Evolutionary conservation across 2,888 invertebrate genomes (phyloP), one percentile per base, ranked within the genome.

Genomic region (Ormia ochracea): DNA sequence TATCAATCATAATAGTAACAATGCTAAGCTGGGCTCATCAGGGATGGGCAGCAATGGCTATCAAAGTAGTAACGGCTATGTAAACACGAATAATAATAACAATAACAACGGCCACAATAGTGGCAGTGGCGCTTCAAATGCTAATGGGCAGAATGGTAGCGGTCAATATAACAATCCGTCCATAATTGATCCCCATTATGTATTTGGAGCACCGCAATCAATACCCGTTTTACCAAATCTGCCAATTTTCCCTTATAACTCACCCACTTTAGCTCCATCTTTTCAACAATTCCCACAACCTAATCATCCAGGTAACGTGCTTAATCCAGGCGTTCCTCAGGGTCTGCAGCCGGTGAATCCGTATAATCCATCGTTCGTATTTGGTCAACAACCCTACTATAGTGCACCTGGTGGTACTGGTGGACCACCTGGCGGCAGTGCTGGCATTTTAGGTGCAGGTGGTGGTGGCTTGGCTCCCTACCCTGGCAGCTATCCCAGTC

Each of bases 241-340:
- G 84, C 90, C 90, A 81, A 89, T 89, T 77, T 89, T 89, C 81
- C 89, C 90, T 65, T 88, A 87, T 82, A 88, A 88, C 75, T 88
- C 87, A 79, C 88, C 89, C 70, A 89, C 89, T 81, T 80, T 82
- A 85, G 86, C 88, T 81, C 88, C 89, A 70, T 84, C 87, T 81
- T 89, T 88, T 87, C 89, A 88, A 85, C 90, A 89, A 84, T 89
- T 88, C 84, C 90, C 89, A 23, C 90, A 90, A 87, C 88, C 90
- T 74, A 89, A 88, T 82, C 88, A 89, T 87, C 90, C 90, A 82
- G 89, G 88, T 84, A 87, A 86, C 84, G 86, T 87, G 14, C 86
- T 89, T 70, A 89, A 88, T 83, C 88, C 89, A 41, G 87, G 87
- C 69, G 87, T 87, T 78, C 88, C 89, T 12, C 86, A 85, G 48